Evolutionary conservation across 1,140 invertebrate species (phyloP), one percentile per base, ranked within the genome.

Genomic region (Drosophila sproati): DNA sequence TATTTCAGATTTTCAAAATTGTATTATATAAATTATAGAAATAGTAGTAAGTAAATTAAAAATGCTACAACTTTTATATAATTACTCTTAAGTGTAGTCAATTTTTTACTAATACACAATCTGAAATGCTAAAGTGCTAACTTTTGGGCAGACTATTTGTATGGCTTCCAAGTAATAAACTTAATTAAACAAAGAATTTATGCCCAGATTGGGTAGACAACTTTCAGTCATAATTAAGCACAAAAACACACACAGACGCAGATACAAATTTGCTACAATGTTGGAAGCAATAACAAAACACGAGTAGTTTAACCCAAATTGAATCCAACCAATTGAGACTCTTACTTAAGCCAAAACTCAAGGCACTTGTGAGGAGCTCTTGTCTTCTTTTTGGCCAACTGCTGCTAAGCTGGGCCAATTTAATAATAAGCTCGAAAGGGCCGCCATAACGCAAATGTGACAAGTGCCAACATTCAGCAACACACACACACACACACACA

Each of bases 381-480:
- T 39, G n/a, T 37, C 34, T 55, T n/a, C 41, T 3, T 54, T 41
- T 59, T 37, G 51, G 66, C 51, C 67, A 71, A 64, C 43, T 75
- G 68, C 43, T 75, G 68, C 60, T 64, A 54, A 63, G 73, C 68
- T 71, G 43, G 60, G 68, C 60, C 55, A 71, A 66, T 72, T 66
- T 76, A 71, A 76, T 76, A 71, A 76, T 72, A 72, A 76, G 69
- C 69, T 76, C 32, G 37, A 60, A 64, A 59, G 60, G 59, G 60
- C 54, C 41, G 63, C 54, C 59, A 76, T 66, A 72, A 76, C 69
- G 68, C 73, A 76, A 76, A 76, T 76, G 73, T 76, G 69, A 72
- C 73, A 76, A 76, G 73, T 72, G 69, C 61, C 73, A 64, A 75
- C 64, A 70, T 41, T 51, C 75, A 59, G 12, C 50, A n/a, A 62